Conservation (phyloP, 2,888 invertebrate species). For the Caenorhabditis virilis region DNA sequence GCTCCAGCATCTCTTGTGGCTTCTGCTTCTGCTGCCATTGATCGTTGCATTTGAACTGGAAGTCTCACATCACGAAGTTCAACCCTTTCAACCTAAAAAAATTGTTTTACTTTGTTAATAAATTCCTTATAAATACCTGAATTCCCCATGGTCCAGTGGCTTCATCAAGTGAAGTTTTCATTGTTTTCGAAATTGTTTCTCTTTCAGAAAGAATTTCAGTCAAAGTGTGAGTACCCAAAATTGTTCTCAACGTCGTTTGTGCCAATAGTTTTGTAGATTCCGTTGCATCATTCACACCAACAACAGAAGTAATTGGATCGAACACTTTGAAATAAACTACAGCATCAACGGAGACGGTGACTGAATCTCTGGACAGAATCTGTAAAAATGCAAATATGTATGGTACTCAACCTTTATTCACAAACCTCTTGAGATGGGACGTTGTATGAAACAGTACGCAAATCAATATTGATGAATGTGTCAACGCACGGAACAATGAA, state of each 20-base stretch:
- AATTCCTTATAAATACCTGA: conserved; percentile 62
- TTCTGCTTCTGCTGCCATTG: conserved; percentile 93
- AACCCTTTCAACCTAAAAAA: conserved; percentile 26
- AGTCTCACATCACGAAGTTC: conserved; percentile 78
- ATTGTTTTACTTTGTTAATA: background rate
- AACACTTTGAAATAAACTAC: conserved; percentile 43
- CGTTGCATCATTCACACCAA: conserved; percentile 89
- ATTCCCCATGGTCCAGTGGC: conserved; percentile 72
- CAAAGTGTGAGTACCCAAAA: conserved; percentile 77
- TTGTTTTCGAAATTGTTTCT: conserved; percentile 32
- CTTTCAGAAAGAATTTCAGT: conserved; percentile 35
- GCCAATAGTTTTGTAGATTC: conserved; percentile 72
- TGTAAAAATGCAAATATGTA: conserved; percentile 5
- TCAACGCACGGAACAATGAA: conserved; percentile 78
- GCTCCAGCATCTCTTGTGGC: conserved; percentile 82
- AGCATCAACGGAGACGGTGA: conserved; percentile 41
- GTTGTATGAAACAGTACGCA: conserved; percentile 92
- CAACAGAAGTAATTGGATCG: conserved; percentile 69
- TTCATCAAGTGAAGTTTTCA: conserved; percentile 69
- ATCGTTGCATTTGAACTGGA: conserved; percentile 86
- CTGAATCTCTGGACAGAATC: conserved; percentile 38
- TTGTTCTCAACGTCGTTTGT: conserved; percentile 76
- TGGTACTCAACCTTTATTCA: background rate
- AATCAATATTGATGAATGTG: conserved; percentile 78
- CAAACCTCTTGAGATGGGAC: conserved; percentile 93